These are phyloP conservation scores for Aplodontia rufa DNA, from an alignment of 2,113 vertebrate genomes.

Conservation along the genomic window DNA sequence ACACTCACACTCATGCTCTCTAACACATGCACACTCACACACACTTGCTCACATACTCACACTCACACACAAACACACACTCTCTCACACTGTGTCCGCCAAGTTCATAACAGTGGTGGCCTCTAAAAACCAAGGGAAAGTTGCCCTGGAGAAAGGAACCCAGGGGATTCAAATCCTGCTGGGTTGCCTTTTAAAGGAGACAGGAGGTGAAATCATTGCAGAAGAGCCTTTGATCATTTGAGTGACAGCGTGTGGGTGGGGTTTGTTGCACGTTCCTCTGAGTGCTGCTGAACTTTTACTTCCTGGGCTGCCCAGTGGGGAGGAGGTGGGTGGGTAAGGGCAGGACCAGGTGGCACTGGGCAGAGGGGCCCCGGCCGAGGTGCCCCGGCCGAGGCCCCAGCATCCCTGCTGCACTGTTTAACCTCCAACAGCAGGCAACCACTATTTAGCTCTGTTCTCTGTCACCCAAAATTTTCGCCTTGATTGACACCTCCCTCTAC, in stretches of 20 bases:
- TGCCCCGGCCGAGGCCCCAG: fast-evolving
- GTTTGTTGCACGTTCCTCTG: background rate
- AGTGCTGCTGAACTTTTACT: background rate
- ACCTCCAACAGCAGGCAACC: background rate
- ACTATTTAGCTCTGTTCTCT: background rate
- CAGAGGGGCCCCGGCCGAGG: fast-evolving
- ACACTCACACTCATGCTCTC: background rate
- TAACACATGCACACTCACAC: background rate
- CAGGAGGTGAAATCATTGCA: background rate
- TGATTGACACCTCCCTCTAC: background rate
- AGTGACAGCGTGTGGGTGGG: background rate
- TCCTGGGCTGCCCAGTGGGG: background rate
- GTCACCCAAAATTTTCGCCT: background rate
- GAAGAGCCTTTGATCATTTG: background rate
- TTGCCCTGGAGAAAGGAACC: background rate
- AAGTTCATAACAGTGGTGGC: background rate
- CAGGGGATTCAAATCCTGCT: background rate
- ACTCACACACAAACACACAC: background rate
- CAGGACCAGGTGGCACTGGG: background rate
- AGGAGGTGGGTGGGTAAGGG: background rate
- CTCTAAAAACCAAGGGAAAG: background rate
- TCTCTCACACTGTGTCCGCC: background rate
- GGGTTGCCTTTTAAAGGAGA: background rate
- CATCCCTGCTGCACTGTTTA: background rate
- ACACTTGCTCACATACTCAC: background rate